Evolutionary conservation across 2,888 invertebrate species (phyloP).

Genomic region (Pollenia amentaria): DNA sequence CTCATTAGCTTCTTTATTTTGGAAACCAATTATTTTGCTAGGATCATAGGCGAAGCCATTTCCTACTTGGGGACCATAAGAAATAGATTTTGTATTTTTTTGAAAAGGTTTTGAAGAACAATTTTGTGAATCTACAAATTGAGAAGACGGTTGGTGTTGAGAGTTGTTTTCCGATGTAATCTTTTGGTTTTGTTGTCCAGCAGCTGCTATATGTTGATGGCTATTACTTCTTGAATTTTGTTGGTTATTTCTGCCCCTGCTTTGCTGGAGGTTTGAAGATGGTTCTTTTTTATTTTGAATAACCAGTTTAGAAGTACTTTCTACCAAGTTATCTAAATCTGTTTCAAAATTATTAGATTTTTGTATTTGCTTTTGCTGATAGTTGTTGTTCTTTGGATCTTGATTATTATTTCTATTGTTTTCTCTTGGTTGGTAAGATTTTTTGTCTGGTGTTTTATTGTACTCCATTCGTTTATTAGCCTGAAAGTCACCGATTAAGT

Average conservation of each 20-base stretch:
- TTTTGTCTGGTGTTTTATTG: constrained; percentile 49
- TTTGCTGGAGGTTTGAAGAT: constrained; percentile 33
- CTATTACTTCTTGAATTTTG: constrained; percentile 71
- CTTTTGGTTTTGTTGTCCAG: constrained; percentile 43
- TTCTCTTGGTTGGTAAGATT: constrained; percentile 67
- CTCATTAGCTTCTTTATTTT: constrained; percentile 84
- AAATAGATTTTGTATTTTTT: constrained; percentile 69
- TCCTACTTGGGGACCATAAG: constrained; percentile 74
- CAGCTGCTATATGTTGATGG: constrained; percentile 39
- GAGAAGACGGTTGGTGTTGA: constrained; percentile 40
- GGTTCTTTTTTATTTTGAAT: constrained; percentile 74
- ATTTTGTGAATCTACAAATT: constrained; percentile 33
- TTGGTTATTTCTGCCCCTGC: constrained; percentile 41
- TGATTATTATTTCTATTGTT: constrained; percentile 68
- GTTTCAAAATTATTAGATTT: constrained; percentile 75
- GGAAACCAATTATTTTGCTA: constrained; percentile 84
- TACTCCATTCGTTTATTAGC: constrained; percentile 55
- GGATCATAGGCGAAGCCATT: constrained; percentile 84
- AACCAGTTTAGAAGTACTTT: constrained; percentile 80
- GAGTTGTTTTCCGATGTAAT: constrained; percentile 82
- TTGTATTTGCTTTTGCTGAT: constrained; percentile 58
- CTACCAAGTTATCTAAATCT: constrained; percentile 77
- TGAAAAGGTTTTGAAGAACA: constrained; percentile 69
- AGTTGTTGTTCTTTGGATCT: constrained; percentile 73
- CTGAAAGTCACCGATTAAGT: constrained; percentile 31